Base-by-base conservation (phyloP, 2,888 invertebrate species). In the Salticus scenicus region DNA sequence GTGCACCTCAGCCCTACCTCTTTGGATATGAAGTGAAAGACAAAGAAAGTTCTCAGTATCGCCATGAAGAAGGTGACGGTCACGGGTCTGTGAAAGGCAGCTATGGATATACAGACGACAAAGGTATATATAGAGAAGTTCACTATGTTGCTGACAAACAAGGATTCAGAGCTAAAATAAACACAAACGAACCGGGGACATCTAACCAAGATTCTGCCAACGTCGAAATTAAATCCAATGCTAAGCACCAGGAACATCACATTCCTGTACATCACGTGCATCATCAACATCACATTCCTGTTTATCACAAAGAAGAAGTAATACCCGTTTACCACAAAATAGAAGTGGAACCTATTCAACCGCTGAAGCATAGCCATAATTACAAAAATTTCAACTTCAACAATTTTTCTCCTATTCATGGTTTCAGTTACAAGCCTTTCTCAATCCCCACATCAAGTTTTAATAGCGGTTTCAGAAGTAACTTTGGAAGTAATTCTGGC, bases 21-120 rank as follows among this genome's bases (percentile, higher is more conserved):
- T 83, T 73, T 17, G 83, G 83, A 5, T 83, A 83, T 41, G 51
- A 72, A 51, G 67, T 83, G 8, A 83, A 83, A 42, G 83, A 83
- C 37, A 77, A 83, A 31, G 77, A 77, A 20, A 47, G 77, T 24
- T 5, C 70, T 12, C 83, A 83, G 24, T 71, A 63, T n/a, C 51
- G 83, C 5, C 77, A 83, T 24, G 83, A 83, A 67, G 72, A 77
- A 67, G 57, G 77, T 17, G 77, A 77, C 24, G 83, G 83, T 24
- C 51, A 67, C 14, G 83, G 83, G 4, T 73, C 66, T 10, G 83
- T 83, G 2, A 77, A 41, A 30, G 83, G 83, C 37, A 77, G 72
- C 33, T 83, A 83, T 42, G 83, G 83, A 20, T 83, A 83, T 31
- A 77, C 67, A 0, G 83, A 83, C 31, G 72, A 77, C 37, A 83